Percentiles rank a stretch among this genome's conserved stretches.
Evolutionary conservation across 2,888 invertebrate species (phyloP).

Genomic region (Apantesis nais): DNA sequence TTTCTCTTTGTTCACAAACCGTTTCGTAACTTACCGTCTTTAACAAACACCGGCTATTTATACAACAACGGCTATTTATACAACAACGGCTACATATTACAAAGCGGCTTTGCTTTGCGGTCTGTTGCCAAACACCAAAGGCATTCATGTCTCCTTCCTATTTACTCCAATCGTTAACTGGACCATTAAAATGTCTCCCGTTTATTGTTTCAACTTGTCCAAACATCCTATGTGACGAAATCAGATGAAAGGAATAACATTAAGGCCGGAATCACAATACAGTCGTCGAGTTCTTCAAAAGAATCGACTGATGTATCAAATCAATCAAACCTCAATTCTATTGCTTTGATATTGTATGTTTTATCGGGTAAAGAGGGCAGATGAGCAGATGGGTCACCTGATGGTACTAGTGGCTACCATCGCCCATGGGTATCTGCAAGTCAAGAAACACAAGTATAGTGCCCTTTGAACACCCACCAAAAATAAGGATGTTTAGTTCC

Average conservation of each 20-base stretch:
- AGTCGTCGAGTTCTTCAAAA: neutral
- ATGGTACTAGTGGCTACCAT: no score
- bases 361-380: neutral
- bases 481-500: no score
- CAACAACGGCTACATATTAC: conserved; percentile 17
- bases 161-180: conserved; percentile 19
- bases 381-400: no score
- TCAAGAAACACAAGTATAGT: no score
- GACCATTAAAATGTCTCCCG: conserved; percentile 21
- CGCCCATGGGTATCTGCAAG: no score
- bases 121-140: conserved; percentile 16
- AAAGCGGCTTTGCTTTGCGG: conserved; percentile 8
- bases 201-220: conserved; percentile 29
- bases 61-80: conserved; percentile 14
- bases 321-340: neutral
- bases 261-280: conserved; percentile 11
- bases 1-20: conserved; percentile 3
- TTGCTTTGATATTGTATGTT: neutral
- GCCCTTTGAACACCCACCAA: no score
- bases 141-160: conserved; percentile 21
- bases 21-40: neutral
- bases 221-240: conserved; percentile 44
- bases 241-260: conserved; percentile 30
- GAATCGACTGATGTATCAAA: neutral
- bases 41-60: conserved; percentile 10